Evolutionary conservation across 2,113 vertebrate genomes (phyloP), one percentile per base, ranked within the genome.

Genomic region (Charadrius vociferus): DNA sequence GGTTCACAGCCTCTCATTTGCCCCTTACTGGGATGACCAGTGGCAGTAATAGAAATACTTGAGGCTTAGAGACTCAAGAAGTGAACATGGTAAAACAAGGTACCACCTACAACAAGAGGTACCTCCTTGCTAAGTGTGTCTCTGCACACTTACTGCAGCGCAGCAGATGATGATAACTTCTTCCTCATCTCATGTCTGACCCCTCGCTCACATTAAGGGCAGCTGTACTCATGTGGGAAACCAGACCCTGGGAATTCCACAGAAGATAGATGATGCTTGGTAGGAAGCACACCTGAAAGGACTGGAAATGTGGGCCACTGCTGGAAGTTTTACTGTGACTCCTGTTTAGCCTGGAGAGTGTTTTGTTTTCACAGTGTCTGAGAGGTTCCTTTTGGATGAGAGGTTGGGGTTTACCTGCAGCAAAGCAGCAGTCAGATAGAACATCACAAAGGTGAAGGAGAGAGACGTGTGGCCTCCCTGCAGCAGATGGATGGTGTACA

Each of bases 391-490:
- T 75, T 30, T 11, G 11, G 59, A 53, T 66, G 22, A 55, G 65
- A 78, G 14, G 13, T 32, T 59, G 50, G n/a, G n/a, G 24, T 39
- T 98, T 95, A 99, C 99, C 99, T 99, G 99, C 12, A 99, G 68
- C 73, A 99, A 79, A 86, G 99, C 98, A 68, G 99, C 99, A 22
- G 92, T 96, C 94, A 99, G 97, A 92, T 99, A 99, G 94, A 99
- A 98, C 83, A 97, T 62, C 97, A 98, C 96, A 83, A 99, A 99
- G 82, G 97, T 91, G 53, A 96, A 87, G 32, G 98, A 98, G 86
- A 99, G 97, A 9, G 98, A 93, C 0, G 92, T 97, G 27, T 98
- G 98, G 3, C 98, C 98, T 37, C 98, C 99, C 74, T 99, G 98
- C 79, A 99, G 97, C 81, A 99, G 95, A 66, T 97, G 98, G 96